Evolutionary conservation across 2,888 invertebrate genomes (phyloP), one percentile per base, ranked within the genome.

Genomic region (Amitus sp.): DNA sequence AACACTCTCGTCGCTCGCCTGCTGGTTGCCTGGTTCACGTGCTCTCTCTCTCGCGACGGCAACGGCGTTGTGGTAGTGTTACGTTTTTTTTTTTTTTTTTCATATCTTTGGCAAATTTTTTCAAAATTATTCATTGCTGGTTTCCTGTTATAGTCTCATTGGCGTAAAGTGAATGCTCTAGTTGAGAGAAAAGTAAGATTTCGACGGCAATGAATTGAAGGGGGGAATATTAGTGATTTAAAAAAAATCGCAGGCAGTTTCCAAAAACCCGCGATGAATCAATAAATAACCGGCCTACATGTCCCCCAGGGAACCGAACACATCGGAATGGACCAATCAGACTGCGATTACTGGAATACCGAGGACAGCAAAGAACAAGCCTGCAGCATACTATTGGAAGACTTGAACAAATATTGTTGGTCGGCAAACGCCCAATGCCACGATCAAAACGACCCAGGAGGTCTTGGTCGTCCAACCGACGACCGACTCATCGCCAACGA

Each of bases 401-500:
- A 93, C 83, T 86, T 93, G 73, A 93, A 93, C 83, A 92, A 92
- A 80, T 92, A 90, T 80, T 93, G 92, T 78, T 93, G 93, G 93
- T 76, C 79, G 56, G 68, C 77, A 1, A 75, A 73, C 45, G 88
- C 43, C 9, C 63, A 55, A 7, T 43, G 42, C 6, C 58, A 56
- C 42, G 62, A 87, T 48, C 84, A 83, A 69, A 85, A 84, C 46
- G 84, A 86, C 51, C 68, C 65, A 81, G 85, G 75, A 70, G 85
- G 71, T 75, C 85, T 74, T 71, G 84, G 65, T n/a, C 67, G 68
- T 19, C 84, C 85, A 66, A 82, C 84, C 62, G 84, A 86, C 47
- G 83, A 85, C 71, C 83, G 84, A 30, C 85, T 85, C 71, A 64
- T 66, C 20, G 67, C 66, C 74, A 84, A 66, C 33, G 79, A 80